Evolutionary conservation across 2,113 vertebrate genomes (phyloP).

Genomic region (Lophius piscatorius): DNA sequence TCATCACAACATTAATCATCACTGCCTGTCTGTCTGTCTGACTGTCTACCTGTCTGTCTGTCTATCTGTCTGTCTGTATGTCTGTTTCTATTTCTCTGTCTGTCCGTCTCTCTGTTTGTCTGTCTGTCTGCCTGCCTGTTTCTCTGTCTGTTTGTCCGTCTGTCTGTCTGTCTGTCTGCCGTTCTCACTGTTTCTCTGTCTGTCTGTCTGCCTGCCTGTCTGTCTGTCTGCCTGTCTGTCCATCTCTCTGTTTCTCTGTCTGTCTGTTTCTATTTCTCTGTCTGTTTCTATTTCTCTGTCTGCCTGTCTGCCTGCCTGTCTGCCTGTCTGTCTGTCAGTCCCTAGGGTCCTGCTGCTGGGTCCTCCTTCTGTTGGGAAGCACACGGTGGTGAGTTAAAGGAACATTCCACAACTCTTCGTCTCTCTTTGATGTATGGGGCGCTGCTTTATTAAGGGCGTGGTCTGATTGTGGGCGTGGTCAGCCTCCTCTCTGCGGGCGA

Average conservation of each 20-base stretch:
- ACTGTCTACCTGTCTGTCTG: neutral
- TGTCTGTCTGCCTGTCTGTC: slow-evolving; percentile 55
- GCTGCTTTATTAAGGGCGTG: no score
- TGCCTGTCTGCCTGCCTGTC: neutral
- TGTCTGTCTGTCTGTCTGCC: neutral
- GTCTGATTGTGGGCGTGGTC: no score
- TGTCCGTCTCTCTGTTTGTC: neutral
- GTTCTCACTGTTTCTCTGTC: neutral
- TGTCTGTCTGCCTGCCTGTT: neutral
- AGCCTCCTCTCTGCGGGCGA: no score
- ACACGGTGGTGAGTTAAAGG: slow-evolving; percentile 88
- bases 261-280: neutral
- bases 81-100: slow-evolving; percentile 45
- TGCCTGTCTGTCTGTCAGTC: slow-evolving; percentile 69
- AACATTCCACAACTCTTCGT: no score
- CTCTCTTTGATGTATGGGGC: no score
- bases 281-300: neutral
- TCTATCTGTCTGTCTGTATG: neutral
- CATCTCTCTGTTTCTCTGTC: neutral
- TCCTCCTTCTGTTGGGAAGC: slow-evolving; percentile 90
- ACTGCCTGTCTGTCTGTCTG: neutral
- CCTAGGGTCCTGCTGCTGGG: slow-evolving; percentile 87
- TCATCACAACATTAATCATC: no score
- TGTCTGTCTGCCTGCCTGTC: neutral
- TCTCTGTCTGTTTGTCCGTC: neutral